Percentiles rank a stretch among this genome's conserved stretches.
phyloP scores from a whole-genome alignment of 2,113 vertebrate genomes.

The Peromyscus leucopus region DNA sequence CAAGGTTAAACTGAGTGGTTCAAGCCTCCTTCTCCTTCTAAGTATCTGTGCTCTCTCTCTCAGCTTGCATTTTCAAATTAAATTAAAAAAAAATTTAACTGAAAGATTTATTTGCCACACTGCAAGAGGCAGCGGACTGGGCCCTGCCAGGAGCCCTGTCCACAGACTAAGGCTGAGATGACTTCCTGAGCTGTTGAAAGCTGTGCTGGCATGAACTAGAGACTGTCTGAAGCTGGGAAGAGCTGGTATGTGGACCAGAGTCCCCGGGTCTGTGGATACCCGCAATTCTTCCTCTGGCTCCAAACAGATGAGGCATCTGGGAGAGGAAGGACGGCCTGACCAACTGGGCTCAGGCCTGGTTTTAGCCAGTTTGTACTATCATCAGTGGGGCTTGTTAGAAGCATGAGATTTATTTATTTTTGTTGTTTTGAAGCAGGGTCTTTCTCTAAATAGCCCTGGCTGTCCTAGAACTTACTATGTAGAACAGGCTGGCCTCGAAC shows the following conservation, averaged over 20 bases:
- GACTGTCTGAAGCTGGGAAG: not conserved
- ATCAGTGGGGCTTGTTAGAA: not conserved
- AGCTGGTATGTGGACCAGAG: not conserved
- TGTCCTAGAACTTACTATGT: not conserved
- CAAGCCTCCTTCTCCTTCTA: not conserved
- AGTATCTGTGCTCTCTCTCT: not conserved
- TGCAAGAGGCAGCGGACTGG: not conserved
- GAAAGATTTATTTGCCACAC: not conserved
- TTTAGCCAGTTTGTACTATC: not conserved
- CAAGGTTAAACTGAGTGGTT: not conserved
- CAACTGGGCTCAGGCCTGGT: not conserved
- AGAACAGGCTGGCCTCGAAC: not conserved
- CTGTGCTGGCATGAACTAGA: slow-evolving; percentile 14
- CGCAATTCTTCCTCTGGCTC: not conserved
- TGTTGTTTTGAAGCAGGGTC: not conserved
- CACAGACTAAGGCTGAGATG: not conserved
- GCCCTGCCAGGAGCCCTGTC: not conserved
- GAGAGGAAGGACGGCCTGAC: not conserved
- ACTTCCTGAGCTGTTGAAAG: slow-evolving; percentile 34
- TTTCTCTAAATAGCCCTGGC: too few relatives aligned
- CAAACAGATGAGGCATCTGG: not conserved
- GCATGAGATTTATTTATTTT: not conserved
- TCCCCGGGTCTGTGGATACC: not conserved
- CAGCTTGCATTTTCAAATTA: not conserved
- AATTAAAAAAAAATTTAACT: not conserved